A percentile compares a stretch with the other conserved stretches of the same genome.
phyloP scores from a whole-genome alignment of 2,113 vertebrate genomes.

The Chionomys nivalis region DNA sequence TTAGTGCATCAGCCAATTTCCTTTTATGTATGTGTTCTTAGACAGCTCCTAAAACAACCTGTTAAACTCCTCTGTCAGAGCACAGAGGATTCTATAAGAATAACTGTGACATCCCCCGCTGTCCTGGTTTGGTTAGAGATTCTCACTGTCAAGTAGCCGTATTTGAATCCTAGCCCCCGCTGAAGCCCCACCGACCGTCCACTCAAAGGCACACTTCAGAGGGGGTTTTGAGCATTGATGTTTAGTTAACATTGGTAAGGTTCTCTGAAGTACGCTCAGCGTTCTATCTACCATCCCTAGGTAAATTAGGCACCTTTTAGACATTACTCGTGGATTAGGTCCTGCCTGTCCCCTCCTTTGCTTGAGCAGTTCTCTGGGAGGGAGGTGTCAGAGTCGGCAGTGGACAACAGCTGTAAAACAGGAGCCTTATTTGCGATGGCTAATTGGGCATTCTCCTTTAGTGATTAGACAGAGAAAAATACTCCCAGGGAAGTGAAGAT shows the following conservation, averaged over 20 bases:
- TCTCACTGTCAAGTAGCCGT: not conserved
- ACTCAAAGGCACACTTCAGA: not conserved
- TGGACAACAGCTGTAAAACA: not conserved
- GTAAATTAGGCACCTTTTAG: constrained; percentile 21
- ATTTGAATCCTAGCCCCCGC: not conserved
- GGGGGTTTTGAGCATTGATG: constrained; percentile 36
- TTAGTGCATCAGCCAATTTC: not conserved
- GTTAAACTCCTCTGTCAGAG: not conserved
- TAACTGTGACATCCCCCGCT: not conserved
- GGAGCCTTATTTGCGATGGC: not conserved
- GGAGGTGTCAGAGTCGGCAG: not conserved
- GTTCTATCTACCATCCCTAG: constrained; percentile 26
- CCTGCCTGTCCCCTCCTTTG: not conserved
- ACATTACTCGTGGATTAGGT: not conserved
- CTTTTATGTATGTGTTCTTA: not conserved
- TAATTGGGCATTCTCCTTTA: constrained; percentile 54
- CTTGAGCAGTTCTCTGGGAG: not conserved
- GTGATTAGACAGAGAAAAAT: not conserved
- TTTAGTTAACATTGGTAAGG: constrained; percentile 32
- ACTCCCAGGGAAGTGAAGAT: constrained; percentile 56
- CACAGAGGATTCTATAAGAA: not conserved
- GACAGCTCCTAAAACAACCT: not conserved
- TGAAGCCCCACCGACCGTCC: not conserved
- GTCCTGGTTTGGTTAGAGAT: not conserved
- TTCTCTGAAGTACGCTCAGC: constrained; percentile 31